Conservation (phyloP, 2,797 vertebrate genomes). For the Salmo trutta region DNA sequence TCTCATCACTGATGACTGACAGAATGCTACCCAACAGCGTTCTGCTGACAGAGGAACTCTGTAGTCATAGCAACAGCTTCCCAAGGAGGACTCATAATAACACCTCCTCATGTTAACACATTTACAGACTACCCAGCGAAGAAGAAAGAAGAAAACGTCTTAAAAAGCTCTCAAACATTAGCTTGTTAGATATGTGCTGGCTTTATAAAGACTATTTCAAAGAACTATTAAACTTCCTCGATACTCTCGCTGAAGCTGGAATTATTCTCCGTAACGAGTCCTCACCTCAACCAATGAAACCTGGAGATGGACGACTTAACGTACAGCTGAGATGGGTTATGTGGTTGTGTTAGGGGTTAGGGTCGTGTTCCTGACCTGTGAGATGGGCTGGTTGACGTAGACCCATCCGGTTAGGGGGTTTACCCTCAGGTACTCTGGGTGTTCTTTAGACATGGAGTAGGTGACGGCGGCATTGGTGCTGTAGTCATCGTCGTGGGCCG, state of each 20-base stretch:
- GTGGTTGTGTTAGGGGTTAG: too few relatives aligned
- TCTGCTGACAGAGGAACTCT: constrained; percentile 3
- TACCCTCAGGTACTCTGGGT: constrained; percentile 83
- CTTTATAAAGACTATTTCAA: neutral
- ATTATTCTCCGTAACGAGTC: neutral
- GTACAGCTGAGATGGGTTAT: neutral
- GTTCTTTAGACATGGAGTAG: constrained; percentile 81
- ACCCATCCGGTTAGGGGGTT: constrained; percentile 88
- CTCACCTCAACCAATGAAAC: neutral
- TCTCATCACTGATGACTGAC: constrained; percentile 7
- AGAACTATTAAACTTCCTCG: neutral
- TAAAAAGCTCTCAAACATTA: neutral
- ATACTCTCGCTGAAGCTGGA: neutral
- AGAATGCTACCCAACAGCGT: neutral
- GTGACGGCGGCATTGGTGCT: constrained; percentile 82
- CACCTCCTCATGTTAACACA: neutral
- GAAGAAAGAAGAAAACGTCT: neutral
- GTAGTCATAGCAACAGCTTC: constrained; percentile 24
- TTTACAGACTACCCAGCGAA: neutral
- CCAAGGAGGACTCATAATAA: constrained; percentile 13
- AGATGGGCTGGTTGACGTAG: constrained; percentile 85
- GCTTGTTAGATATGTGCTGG: neutral
- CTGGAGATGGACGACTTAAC: neutral
- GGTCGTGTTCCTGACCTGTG: constrained; percentile 72
- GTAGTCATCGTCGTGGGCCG: constrained; percentile 86